These are phyloP conservation scores for Nautilus pompilius DNA, from an alignment of 1,140 invertebrate genomes.

Conservation along the genomic window DNA sequence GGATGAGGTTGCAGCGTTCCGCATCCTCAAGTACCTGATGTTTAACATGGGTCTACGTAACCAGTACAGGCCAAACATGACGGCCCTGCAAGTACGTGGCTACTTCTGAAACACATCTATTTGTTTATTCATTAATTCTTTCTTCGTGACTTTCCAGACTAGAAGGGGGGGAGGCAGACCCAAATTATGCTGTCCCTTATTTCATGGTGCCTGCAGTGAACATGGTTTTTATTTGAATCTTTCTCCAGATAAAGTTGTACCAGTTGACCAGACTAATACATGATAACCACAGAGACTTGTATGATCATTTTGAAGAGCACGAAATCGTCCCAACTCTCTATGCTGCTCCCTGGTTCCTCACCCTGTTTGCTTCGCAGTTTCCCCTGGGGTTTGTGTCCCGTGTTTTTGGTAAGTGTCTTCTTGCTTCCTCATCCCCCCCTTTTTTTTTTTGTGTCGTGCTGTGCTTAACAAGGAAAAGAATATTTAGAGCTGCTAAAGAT, in stretches of 20 bases:
- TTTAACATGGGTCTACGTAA: conserved; percentile 79
- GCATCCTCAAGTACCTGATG: conserved; percentile 85
- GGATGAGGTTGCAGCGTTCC: conserved; percentile 85
- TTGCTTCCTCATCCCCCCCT: too few species aligned
- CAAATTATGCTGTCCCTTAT: neutral
- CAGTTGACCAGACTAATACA: conserved; percentile 88
- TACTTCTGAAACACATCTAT: neutral
- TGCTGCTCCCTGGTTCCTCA: conserved; percentile 93
- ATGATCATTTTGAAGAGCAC: conserved; percentile 82
- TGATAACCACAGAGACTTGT: conserved; percentile 80
- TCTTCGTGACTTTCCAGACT: neutral
- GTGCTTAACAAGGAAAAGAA: too few species aligned
- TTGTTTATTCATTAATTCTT: neutral
- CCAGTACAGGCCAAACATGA: conserved; percentile 91
- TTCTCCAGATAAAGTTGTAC: conserved; percentile 74
- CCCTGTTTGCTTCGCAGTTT: conserved; percentile 93
- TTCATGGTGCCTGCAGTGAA: too few species aligned
- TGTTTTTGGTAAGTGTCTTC: conserved; percentile 80
- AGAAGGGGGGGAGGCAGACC: neutral
- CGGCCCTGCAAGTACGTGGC: conserved; percentile 71
- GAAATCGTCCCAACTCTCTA: conserved; percentile 91
- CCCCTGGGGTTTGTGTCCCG: conserved; percentile 91
- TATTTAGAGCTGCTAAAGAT: too few species aligned
- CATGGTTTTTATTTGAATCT: neutral
- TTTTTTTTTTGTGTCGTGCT: too few species aligned